These are phyloP conservation scores for Plagodis dolabraria DNA, from an alignment of 2,888 invertebrate species.

Conservation along the genomic window DNA sequence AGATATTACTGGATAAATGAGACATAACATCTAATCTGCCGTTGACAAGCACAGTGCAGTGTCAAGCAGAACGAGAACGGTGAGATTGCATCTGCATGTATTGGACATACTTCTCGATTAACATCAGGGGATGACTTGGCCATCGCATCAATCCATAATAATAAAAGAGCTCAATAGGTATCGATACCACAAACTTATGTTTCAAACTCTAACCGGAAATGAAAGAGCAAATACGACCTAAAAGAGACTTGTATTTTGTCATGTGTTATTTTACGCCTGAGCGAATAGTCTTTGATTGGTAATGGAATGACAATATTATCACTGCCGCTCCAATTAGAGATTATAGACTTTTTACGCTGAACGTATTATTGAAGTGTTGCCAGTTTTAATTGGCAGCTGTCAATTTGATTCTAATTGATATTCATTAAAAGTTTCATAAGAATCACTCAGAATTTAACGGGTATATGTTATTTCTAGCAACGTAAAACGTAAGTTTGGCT, in stretches of 20 bases:
- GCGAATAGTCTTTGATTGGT: conserved; percentile 10
- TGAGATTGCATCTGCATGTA: too few relatives aligned
- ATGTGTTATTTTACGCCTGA: conserved; percentile 10
- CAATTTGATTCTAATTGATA: neutral
- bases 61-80: too few relatives aligned
- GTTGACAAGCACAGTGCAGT: too few relatives aligned
- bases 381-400: neutral
- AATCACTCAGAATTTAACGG: too few relatives aligned
- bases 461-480: too few relatives aligned
- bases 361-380: neutral
- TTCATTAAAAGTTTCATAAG: too few relatives aligned
- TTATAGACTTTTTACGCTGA: neutral
- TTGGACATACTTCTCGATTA: too few relatives aligned
- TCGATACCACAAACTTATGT: neutral
- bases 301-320: conserved; percentile 18
- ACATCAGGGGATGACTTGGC: too few relatives aligned
- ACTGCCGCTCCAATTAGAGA: conserved; percentile 5
- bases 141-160: too few relatives aligned
- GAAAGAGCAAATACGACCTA: conserved; percentile 15
- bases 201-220: conserved; percentile 5
- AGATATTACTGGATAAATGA: too few relatives aligned
- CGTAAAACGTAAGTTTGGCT: too few relatives aligned
- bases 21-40: too few relatives aligned
- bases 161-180: neutral
- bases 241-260: conserved; percentile 21